Evolutionary conservation across 1,140 invertebrate species (phyloP).

Genomic region (Homarus americanus): DNA sequence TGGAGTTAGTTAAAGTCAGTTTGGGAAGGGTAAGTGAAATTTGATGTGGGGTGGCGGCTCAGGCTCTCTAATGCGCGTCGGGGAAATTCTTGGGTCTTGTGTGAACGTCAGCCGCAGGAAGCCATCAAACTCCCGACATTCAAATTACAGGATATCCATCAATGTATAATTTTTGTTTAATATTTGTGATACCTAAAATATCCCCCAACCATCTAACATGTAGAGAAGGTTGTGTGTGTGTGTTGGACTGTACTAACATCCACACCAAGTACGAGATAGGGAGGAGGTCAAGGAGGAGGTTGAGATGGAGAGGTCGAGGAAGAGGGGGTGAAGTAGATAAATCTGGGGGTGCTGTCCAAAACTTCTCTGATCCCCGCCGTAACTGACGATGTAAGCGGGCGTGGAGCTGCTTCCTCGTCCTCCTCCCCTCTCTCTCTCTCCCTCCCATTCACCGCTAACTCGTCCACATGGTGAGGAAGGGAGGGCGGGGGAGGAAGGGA

Average conservation of each 20-base stretch:
- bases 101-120: background rate
- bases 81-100: slow-evolving; percentile 21
- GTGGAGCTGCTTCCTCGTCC: no score
- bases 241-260: no score
- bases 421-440: background rate
- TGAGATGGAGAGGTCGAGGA: no score
- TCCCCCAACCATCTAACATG: no score
- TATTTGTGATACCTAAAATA: no score
- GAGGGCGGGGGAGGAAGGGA: background rate
- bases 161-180: no score
- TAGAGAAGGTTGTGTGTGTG: no score
- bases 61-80: background rate
- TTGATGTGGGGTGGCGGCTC: slow-evolving; percentile 23
- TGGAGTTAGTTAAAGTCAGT: slow-evolving; percentile 46
- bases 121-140: slow-evolving; percentile 32
- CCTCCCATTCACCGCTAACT: background rate
- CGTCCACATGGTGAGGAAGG: no score
- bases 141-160: background rate
- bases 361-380: background rate
- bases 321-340: no score
- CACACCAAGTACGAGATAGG: no score
- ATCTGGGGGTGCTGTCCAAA: background rate
- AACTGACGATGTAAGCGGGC: background rate
- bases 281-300: no score
- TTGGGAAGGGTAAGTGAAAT: slow-evolving; percentile 33